Evolutionary conservation across 2,888 invertebrate species (phyloP), one percentile per base, ranked within the genome.

Genomic region (Epinotia nisella): DNA sequence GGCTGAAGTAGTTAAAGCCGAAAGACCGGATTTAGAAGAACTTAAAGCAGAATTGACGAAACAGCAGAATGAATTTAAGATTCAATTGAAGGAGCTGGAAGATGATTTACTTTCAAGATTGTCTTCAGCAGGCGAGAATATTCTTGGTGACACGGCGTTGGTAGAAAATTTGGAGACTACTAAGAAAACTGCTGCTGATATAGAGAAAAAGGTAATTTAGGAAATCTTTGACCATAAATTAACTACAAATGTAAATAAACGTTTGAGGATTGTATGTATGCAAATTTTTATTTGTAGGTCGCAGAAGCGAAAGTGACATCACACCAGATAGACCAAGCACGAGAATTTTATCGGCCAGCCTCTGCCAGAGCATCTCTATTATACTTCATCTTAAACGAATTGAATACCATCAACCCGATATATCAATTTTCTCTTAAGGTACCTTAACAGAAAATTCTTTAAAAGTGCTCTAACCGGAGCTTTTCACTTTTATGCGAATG

Each of bases 341-440:
- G 99, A 75, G 99, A 99, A 90, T 95, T 97, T 84, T 96, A 96
- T 82, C 94, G 98, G 75, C 97, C 97, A 13, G 99, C 98, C 2
- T 98, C 99, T 0, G 97, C 98, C 0, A 94, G 99, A 83, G 98
- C 99, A 0, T 98, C 98, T 70, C 94, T 99, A 4, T 94, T 99
- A 0, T 99, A 99, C 89, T 99, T 99, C 83, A 98, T 99, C 79
- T 92, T 99, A 55, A 99, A 99, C 84, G 99, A 99, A 80, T 94
- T 99, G 74, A 98, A 98, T 89, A 98, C 98, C 45, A 98, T 99
- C 76, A 98, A 99, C 91, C 98, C 98, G 0, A 98, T 99, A 81
- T 99, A 99, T 88, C 98, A 99, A 87, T 99, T 99, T 91, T 99
- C 99, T 15, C 93, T 99, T 75, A 99, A 99, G 95, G 98, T 96